Percentiles rank a stretch among this genome's conserved stretches.
Evolutionary conservation across 2,797 vertebrate genomes (phyloP).

Genomic region (Aythya fuligula): DNA sequence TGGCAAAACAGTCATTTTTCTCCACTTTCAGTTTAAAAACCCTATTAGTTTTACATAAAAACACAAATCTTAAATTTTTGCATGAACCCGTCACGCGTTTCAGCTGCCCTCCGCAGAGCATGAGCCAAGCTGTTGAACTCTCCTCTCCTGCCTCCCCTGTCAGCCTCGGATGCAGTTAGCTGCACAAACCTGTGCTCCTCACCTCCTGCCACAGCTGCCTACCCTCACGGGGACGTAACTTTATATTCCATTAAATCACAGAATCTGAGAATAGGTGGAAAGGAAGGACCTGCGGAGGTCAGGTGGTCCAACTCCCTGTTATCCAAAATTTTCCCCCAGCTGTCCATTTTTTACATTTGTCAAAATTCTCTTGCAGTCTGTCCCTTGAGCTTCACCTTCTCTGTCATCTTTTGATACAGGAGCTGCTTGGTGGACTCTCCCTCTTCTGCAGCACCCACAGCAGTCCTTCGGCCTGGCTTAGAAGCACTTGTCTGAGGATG

Average conservation of each 20-base stretch:
- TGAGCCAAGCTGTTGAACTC: not conserved
- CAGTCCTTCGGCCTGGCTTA: not conserved
- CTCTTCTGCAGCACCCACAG: rapidly evolving
- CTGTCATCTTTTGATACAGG: not conserved
- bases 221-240: not conserved
- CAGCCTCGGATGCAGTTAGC: not conserved
- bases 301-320: not conserved
- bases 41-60: not conserved
- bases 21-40: not conserved
- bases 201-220: not conserved
- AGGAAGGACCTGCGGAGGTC: not conserved
- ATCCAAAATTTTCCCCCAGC: not conserved
- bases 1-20: not conserved
- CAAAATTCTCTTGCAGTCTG: not conserved
- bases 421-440: not conserved
- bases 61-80: not conserved
- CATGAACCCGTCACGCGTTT: not conserved
- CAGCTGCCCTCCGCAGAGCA: not conserved
- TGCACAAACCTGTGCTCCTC: not conserved
- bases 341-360: rapidly evolving
- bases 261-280: not conserved
- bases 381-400: not conserved
- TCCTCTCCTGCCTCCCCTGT: not conserved
- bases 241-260: rapidly evolving
- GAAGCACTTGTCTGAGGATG: not conserved